Percentiles rank a stretch among this genome's conserved stretches.
Conservation (phyloP, 2,888 invertebrate species). For the Heliconius hortense region DNA sequence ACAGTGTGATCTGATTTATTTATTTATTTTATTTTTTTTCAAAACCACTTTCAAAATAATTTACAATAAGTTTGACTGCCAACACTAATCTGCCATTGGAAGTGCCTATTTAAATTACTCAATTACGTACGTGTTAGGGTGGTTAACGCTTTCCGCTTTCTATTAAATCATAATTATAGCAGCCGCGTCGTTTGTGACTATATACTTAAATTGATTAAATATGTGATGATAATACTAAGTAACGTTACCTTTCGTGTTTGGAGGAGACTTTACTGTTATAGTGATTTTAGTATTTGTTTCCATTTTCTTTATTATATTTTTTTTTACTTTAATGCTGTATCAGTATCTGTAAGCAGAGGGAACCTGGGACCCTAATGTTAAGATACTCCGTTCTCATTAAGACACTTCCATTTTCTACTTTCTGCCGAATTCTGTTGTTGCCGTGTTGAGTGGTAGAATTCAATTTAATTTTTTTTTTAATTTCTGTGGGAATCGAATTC, state of each 20-base stretch:
- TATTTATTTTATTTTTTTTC: not conserved
- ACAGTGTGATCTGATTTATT: not conserved
- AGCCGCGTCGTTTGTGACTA: conserved; percentile 11
- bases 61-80: conserved; percentile 7
- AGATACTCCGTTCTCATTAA: no score
- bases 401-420: no score
- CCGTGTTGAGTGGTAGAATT: no score
- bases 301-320: not conserved
- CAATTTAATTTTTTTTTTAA: no score
- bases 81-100: conserved; percentile 16
- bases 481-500: no score
- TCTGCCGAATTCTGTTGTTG: no score
- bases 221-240: conserved; percentile 1
- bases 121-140: conserved; percentile 21
- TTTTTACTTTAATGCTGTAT: not conserved
- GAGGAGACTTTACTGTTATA: not conserved
- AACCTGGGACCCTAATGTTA: no score
- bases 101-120: conserved; percentile 22
- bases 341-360: no score
- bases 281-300: not conserved
- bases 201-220: conserved; percentile 10
- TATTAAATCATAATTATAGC: conserved; percentile 21
- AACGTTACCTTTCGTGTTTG: not conserved
- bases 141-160: conserved; percentile 22
- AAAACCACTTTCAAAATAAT: not conserved